Evolutionary conservation across 2,797 vertebrate species (phyloP).

Genomic region (Eulemur albifrons): DNA sequence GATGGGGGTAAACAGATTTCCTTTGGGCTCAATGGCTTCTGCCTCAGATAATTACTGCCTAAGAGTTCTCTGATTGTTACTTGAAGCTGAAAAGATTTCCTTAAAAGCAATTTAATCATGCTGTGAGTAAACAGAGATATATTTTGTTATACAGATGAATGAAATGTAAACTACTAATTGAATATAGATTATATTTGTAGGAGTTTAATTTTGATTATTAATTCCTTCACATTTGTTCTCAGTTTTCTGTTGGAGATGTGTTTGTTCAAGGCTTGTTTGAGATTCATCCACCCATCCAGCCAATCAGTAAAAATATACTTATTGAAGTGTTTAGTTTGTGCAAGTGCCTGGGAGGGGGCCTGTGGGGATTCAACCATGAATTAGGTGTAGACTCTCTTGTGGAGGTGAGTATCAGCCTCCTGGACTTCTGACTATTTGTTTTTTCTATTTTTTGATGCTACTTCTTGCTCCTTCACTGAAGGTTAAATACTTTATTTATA

Average conservation of each 20-base stretch:
- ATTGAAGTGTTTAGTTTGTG: not conserved
- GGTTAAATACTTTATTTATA: not conserved
- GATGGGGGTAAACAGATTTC: constrained; percentile 41
- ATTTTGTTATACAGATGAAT: constrained; percentile 62
- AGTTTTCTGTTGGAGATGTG: not conserved
- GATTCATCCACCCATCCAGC: not conserved
- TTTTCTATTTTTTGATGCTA: constrained; percentile 6
- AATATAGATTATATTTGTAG: constrained; percentile 18
- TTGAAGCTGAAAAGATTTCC: constrained; percentile 48
- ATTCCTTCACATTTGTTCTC: not conserved
- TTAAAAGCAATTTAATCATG: constrained; percentile 59
- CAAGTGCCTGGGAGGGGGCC: not conserved
- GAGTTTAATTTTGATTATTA: constrained; percentile 46
- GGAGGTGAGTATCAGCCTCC: not conserved
- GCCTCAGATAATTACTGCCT: constrained; percentile 50
- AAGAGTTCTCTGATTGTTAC: constrained; percentile 53
- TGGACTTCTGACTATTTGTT: not conserved
- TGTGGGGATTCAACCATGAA: not conserved
- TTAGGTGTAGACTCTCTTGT: not conserved
- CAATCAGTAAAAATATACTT: not conserved
- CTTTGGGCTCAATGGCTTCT: constrained; percentile 48
- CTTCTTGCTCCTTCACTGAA: not conserved
- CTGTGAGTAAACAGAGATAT: constrained; percentile 45
- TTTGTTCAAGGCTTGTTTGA: constrained; percentile 35
- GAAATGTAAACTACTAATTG: constrained; percentile 65